Conservation (phyloP, 1,140 invertebrate genomes). For the Zelostemma sp. region DNA sequence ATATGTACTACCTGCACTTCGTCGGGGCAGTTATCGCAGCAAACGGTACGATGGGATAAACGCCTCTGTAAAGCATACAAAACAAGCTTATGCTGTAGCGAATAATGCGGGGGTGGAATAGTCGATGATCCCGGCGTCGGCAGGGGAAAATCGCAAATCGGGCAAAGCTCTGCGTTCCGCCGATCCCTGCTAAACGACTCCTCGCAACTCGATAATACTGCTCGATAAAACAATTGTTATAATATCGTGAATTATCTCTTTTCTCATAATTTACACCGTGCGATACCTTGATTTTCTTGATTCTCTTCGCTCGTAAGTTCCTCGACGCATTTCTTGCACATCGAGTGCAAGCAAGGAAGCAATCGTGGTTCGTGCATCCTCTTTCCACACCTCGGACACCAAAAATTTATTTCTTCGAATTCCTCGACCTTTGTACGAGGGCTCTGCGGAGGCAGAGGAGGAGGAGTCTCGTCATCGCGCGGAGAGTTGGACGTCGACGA, state of each 20-base stretch:
- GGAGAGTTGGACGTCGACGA: too few species aligned
- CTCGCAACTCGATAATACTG: conserved; percentile 10
- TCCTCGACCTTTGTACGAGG: too few species aligned
- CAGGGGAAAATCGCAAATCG: conserved; percentile 60
- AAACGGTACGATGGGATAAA: conserved; percentile 56
- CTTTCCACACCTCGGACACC: conserved; percentile 59
- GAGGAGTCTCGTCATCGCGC: too few species aligned
- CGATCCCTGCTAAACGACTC: not conserved
- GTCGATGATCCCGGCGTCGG: conserved; percentile 42
- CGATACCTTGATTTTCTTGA: too few species aligned
- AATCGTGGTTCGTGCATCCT: conserved; percentile 63
- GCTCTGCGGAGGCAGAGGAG: too few species aligned
- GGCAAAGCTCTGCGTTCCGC: conserved; percentile 41
- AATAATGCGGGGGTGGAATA: conserved; percentile 61
- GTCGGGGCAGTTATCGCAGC: conserved; percentile 58
- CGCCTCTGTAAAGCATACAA: conserved; percentile 56
- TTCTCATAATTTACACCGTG: too few species aligned
- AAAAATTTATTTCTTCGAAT: too few species aligned
- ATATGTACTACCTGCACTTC: conserved; percentile 61
- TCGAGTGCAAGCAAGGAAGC: conserved; percentile 62
- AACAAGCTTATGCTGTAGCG: conserved; percentile 60
- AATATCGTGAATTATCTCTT: too few species aligned
- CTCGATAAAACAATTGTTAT: conserved; percentile 4
- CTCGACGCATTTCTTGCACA: conserved; percentile 58
- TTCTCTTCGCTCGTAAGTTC: conserved; percentile 31